Conservation (phyloP, 1,140 invertebrate genomes). For the Fopius arisanus region DNA sequence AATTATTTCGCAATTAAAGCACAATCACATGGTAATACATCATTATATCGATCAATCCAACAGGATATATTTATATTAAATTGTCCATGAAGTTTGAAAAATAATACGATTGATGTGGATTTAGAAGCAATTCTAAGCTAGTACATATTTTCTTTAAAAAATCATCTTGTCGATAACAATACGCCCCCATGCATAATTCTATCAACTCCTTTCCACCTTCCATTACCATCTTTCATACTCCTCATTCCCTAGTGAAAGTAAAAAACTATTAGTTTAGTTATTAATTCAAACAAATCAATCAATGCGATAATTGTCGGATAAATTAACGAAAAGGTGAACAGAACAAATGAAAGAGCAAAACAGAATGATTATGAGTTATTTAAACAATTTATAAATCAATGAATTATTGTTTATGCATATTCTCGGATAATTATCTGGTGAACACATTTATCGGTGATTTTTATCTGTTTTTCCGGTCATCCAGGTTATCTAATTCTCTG, state of each 20-base stretch:
- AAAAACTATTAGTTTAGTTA: constrained; percentile 65
- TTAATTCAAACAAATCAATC: constrained; percentile 54
- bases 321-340: neutral
- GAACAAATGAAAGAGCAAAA: neutral
- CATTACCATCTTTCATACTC: constrained; percentile 35
- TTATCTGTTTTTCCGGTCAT: neutral
- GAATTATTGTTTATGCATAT: too few species aligned
- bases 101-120: constrained; percentile 1
- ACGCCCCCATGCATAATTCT: constrained; percentile 59
- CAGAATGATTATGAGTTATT: neutral
- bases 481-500: constrained; percentile 36
- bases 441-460: too few species aligned
- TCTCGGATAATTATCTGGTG: too few species aligned
- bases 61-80: constrained; percentile 24
- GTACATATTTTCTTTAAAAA: constrained; percentile 12
- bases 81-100: constrained; percentile 20
- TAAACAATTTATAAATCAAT: neutral
- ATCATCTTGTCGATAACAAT: constrained; percentile 49
- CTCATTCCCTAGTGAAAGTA: constrained; percentile 62
- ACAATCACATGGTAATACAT: constrained; percentile 43
- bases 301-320: constrained; percentile 41
- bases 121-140: constrained; percentile 13
- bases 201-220: constrained; percentile 50
- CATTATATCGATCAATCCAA: constrained; percentile 33
- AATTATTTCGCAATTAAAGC: constrained; percentile 42